phyloP scores from a whole-genome alignment of 2,888 invertebrate genomes.

The Drosophila falleni region DNA sequence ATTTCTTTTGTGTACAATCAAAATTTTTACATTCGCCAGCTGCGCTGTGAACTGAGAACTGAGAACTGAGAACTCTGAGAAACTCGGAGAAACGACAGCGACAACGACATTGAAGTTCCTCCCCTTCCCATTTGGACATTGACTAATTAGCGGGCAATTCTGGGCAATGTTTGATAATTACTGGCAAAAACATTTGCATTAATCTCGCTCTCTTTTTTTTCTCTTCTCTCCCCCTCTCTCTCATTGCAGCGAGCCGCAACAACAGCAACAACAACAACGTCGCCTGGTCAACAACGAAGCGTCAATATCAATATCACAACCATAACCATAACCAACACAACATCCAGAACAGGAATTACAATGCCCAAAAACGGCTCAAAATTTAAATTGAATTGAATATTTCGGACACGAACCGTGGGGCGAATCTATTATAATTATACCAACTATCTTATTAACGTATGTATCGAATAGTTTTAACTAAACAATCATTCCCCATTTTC shows the following conservation, averaged over 20 bases:
- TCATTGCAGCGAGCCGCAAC: slow-evolving; percentile 36
- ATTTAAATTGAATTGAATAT: slow-evolving; percentile 68
- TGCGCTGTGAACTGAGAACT: slow-evolving; percentile 21
- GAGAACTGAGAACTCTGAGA: slow-evolving; percentile 18
- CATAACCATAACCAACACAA: slow-evolving; percentile 31
- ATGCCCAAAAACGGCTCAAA: slow-evolving; percentile 74
- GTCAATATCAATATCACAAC: slow-evolving; percentile 40
- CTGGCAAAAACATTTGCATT: slow-evolving; percentile 58
- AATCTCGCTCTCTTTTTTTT: slow-evolving; percentile 35
- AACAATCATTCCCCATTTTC: slow-evolving; percentile 3
- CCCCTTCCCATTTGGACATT: slow-evolving; percentile 26
- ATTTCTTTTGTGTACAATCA: slow-evolving; percentile 48
- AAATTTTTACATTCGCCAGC: slow-evolving; percentile 44
- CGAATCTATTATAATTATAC: slow-evolving; percentile 12
- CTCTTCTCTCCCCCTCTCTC: neutral
- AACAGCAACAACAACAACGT: slow-evolving; percentile 33
- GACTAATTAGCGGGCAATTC: slow-evolving; percentile 48
- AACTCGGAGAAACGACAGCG: slow-evolving; percentile 10
- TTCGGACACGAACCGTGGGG: slow-evolving; percentile 60
- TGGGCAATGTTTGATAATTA: slow-evolving; percentile 52
- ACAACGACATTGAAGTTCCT: slow-evolving; percentile 1
- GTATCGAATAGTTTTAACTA: slow-evolving; percentile 63
- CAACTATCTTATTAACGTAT: slow-evolving; percentile 53
- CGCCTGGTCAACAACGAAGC: slow-evolving; percentile 34
- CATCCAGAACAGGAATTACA: slow-evolving; percentile 41